A percentile compares a stretch with the other conserved stretches of the same genome.
Evolutionary conservation across 92 coral and sea anemone species (phyloP).

Genomic region (Phenganax subtilis): DNA sequence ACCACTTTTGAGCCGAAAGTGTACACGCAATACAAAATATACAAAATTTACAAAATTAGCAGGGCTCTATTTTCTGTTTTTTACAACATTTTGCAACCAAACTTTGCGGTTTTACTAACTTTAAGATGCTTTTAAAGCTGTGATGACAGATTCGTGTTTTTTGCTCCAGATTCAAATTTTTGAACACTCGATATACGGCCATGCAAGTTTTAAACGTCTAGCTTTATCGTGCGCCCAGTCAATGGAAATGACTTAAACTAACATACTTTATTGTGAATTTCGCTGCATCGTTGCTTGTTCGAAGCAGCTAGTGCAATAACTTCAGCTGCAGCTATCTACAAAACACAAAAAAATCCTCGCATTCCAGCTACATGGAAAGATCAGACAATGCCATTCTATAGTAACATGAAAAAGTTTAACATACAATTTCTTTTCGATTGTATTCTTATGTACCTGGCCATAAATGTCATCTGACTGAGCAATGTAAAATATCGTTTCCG

Average conservation of each 20-base stretch:
- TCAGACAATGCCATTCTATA: neutral
- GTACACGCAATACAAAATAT: too few relatives aligned
- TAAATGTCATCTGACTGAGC: conserved; percentile 59
- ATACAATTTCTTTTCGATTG: neutral
- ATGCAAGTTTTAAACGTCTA: too few relatives aligned
- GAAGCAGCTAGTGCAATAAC: conserved; percentile 87
- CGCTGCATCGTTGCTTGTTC: conserved; percentile 57
- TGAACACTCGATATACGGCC: too few relatives aligned
- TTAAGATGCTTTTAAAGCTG: too few relatives aligned
- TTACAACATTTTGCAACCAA: too few relatives aligned
- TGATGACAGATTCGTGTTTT: too few relatives aligned
- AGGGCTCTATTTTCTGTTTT: too few relatives aligned
- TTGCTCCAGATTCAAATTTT: too few relatives aligned
- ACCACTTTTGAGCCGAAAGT: too few relatives aligned
- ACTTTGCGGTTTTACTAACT: too few relatives aligned
- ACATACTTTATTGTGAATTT: conserved; percentile 39
- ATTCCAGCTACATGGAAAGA: neutral
- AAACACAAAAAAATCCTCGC: neutral
- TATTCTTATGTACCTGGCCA: conserved; percentile 55
- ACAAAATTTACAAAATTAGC: too few relatives aligned
- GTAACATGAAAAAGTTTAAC: neutral
- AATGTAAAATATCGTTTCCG: conserved; percentile 61
- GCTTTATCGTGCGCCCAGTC: too few relatives aligned
- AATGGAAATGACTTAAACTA: neutral
- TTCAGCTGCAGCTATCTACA: conserved; percentile 83